Evolutionary conservation across 2,888 invertebrate species (phyloP).

Genomic region (Philopedon plagiatum): DNA sequence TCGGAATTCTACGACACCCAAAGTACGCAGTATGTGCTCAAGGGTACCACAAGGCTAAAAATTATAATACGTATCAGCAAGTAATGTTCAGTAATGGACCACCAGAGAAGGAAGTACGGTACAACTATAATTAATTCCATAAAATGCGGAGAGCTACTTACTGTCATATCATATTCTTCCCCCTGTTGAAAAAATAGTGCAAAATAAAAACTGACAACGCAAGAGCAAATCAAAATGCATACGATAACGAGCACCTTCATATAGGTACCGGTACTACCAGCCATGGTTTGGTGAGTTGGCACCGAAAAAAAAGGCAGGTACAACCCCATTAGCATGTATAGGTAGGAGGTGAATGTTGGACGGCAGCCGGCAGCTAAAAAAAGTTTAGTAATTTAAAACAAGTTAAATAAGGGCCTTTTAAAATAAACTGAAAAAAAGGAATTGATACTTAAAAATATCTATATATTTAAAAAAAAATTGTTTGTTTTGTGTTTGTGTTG

Average conservation of each 20-base stretch:
- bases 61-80: not conserved
- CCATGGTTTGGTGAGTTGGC: constrained; percentile 22
- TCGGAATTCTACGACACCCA: constrained; percentile 33
- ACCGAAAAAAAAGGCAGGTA: constrained; percentile 47
- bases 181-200: constrained; percentile 24
- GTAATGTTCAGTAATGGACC: too few species aligned
- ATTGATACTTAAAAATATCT: too few species aligned
- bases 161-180: constrained; percentile 13
- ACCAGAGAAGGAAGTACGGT: too few species aligned
- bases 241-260: constrained; percentile 26
- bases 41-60: constrained; percentile 37
- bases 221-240: constrained; percentile 1
- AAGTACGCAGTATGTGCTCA: constrained; percentile 25
- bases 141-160: too few species aligned
- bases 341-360: constrained; percentile 38
- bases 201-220: constrained; percentile 32
- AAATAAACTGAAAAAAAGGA: too few species aligned
- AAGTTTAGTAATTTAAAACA: not conserved
- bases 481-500: too few species aligned
- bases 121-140: too few species aligned
- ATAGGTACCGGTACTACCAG: constrained; percentile 10
- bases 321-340: constrained; percentile 35
- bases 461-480: too few species aligned
- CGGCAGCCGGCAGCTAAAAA: constrained; percentile 25
- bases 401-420: too few species aligned